These are phyloP conservation scores for Calcarius lapponicus DNA, from an alignment of 2,797 vertebrate genomes.

Conservation along the genomic window DNA sequence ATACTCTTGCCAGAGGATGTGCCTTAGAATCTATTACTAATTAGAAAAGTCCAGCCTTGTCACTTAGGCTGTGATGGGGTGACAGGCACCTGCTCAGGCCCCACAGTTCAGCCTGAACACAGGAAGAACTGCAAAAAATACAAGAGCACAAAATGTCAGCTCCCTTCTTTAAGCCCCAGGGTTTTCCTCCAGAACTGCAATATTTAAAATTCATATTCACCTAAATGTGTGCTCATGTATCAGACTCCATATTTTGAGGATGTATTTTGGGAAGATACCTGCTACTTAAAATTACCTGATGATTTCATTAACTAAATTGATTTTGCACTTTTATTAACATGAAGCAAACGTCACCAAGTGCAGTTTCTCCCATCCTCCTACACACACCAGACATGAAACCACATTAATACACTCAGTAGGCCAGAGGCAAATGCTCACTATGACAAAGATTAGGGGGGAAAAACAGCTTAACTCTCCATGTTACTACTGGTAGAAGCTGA, in stretches of 20 bases:
- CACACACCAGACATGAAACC: constrained; percentile 37
- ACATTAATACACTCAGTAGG: constrained; percentile 39
- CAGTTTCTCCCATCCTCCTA: constrained; percentile 57
- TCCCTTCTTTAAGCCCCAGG: neutral
- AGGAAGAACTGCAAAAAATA: neutral
- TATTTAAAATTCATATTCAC: neutral
- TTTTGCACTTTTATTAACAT: neutral
- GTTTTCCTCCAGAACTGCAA: neutral
- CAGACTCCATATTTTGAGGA: neutral
- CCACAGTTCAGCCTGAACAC: neutral
- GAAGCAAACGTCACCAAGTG: neutral
- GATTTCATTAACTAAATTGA: neutral
- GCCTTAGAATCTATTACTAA: neutral
- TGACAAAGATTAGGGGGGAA: neutral
- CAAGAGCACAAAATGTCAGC: neutral
- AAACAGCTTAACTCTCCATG: neutral
- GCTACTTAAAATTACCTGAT: neutral
- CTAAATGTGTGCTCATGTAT: rapidly evolving
- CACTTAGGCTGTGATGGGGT: neutral
- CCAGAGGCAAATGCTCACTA: constrained; percentile 29
- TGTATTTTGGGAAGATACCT: neutral
- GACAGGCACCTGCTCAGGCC: neutral
- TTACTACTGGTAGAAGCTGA: neutral
- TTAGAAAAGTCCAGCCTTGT: neutral
- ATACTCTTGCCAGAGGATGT: neutral